Percentiles rank a stretch among this genome's conserved stretches.
Evolutionary conservation across 1,140 invertebrate genomes (phyloP).

Genomic region (Pseudomyrmex gracilis): DNA sequence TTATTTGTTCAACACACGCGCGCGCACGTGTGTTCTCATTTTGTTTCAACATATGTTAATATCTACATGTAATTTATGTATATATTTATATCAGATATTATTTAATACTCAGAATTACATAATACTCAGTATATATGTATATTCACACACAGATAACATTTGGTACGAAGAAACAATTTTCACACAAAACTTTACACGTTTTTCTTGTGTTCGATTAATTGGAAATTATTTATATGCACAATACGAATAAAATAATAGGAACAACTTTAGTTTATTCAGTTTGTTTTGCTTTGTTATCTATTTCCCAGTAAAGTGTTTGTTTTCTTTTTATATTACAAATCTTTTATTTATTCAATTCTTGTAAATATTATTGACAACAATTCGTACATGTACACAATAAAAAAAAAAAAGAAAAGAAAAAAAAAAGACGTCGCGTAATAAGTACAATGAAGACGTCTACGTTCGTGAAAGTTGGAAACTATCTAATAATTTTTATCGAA

Average conservation of each 20-base stretch:
- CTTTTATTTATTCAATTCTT: slow-evolving; percentile 75
- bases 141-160: slow-evolving; percentile 23
- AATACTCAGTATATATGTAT: background rate
- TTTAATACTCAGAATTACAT: too few species aligned
- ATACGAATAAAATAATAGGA: background rate
- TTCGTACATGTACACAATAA: slow-evolving; percentile 75
- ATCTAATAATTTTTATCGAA: slow-evolving; percentile 65
- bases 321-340: slow-evolving; percentile 62
- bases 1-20: slow-evolving; percentile 21
- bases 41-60: slow-evolving; percentile 12
- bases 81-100: too few species aligned
- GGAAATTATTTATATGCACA: slow-evolving; percentile 9
- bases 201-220: background rate
- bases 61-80: slow-evolving; percentile 15
- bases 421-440: slow-evolving; percentile 71
- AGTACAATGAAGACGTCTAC: slow-evolving; percentile 80
- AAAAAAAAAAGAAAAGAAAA: slow-evolving; percentile 50
- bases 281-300: background rate
- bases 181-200: background rate
- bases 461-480: slow-evolving; percentile 71
- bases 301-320: background rate
- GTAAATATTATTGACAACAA: slow-evolving; percentile 74
- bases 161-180: slow-evolving; percentile 22
- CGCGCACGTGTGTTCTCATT: slow-evolving; percentile 20
- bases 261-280: slow-evolving; percentile 22